These are phyloP conservation scores for Mizuhopecten yessoensis DNA, from an alignment of 1,140 invertebrate genomes.

Conservation along the genomic window DNA sequence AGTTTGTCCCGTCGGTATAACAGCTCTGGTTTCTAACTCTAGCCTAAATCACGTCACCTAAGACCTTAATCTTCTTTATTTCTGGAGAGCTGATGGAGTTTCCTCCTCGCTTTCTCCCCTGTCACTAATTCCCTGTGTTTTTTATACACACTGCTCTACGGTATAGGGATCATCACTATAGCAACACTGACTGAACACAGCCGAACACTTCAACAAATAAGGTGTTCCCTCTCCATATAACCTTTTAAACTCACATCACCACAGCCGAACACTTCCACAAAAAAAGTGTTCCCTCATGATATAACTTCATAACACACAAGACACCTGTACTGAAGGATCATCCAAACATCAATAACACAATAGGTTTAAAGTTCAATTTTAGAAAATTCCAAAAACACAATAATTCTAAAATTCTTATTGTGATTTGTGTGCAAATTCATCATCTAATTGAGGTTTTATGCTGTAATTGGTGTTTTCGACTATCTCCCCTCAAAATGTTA, in stretches of 20 bases:
- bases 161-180: not conserved
- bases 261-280: too few species aligned
- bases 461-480: too few species aligned
- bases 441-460: too few species aligned
- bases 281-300: too few species aligned
- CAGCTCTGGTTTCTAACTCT: not conserved
- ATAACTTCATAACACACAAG: too few species aligned
- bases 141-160: not conserved
- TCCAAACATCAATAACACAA: not conserved
- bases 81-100: not conserved
- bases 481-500: too few species aligned
- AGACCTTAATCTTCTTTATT: not conserved
- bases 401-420: too few species aligned
- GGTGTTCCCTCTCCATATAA: not conserved
- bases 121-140: too few species aligned
- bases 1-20: not conserved
- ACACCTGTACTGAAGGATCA: not conserved
- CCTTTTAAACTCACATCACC: too few species aligned
- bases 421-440: too few species aligned
- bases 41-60: not conserved
- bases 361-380: slow-evolving; percentile 13
- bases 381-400: slow-evolving; percentile 18
- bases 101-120: too few species aligned
- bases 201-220: not conserved
- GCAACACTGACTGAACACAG: not conserved